Base-by-base conservation (phyloP, 2,888 invertebrate species). In the Latrodectus hesperus region DNA sequence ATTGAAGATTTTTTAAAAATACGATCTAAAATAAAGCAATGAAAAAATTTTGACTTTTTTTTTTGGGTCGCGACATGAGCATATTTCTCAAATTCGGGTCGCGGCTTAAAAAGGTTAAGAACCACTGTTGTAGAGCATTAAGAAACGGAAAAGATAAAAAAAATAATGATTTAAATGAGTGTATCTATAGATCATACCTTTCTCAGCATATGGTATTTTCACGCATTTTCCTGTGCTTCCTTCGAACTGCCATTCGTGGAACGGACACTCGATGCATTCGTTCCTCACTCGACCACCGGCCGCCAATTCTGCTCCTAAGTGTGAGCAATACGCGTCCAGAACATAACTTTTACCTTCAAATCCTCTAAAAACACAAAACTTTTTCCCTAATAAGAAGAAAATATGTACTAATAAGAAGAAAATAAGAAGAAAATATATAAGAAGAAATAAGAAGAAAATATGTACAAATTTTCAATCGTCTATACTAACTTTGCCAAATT, bases 251-350 rank as follows among this genome's bases (percentile, higher is more conserved):
- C 98, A 98, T 80, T 95, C 95, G 91, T 98, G 98, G 92, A 98
- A 98, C 0, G 97, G 97, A 91, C 98, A 98, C 91, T 96, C 95
- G 11, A 98, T 94, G 90, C 96, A 96, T 91, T 96, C 95, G 0
- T 95, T 96, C 60, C 93, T 92, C 0, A 94, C 94, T 0, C 91
- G 91, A 0, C 97, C 97, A 0, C 96, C 97, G 0, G 95, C 93
- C 0, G 94, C 96, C 91, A 98, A 93, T 91, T 97, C 96, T 0
- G 98, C 97, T 0, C 98, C 98, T 90, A 98, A 93, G 91, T 98
- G 98, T 0, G 97, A 97, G 90, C 98, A 98, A 91, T 96, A 97
- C 0, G 97, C 97, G 92, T 97, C 96, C 55, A 97, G 93, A 0
- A 96, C 94, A 81, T 95, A 94, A 0, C 94, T 95, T 6, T 93